Base-by-base conservation (phyloP, 2,797 vertebrate species). In the Diceros bicornis region DNA sequence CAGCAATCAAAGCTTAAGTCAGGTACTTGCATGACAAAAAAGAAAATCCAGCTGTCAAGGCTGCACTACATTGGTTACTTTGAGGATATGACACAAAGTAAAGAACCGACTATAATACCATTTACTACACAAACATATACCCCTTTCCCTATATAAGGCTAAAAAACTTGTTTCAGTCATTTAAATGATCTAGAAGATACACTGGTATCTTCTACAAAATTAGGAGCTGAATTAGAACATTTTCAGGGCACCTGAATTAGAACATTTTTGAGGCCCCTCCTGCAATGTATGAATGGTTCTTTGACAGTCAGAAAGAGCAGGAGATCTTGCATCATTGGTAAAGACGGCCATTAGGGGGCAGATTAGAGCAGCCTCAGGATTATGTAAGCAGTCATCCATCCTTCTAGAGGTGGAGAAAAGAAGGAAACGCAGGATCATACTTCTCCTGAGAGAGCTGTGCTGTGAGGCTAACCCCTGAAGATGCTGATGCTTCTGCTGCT, bases 401-500 rank as follows among this genome's bases (percentile, higher is more conserved):
- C 18, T 29, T 1, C 4, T 2, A 10, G 16, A 29, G 50, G 12
- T 32, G 29, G 32, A n/a, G 74, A 68, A 16, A 74, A 32, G 47
- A 47, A 81, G 83, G 17, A 4, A 62, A 55, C 4, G 50, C 16
- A 1, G 2, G 20, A 7, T 12, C 41, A 10, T 7, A 41, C 20
- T 9, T 69, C 9, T 23, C 34, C 17, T 41, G 23, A 29, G 50
- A 92, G 61, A n/a, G 37, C 10, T 14, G 66, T 13, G 14, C 34
- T 47, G 23, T n/a, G 47, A 95, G 75, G 25, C 37, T 20, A 6
- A 4, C 8, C 13, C 29, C 68, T 12, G 69, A 87, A 85, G 50
- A 98, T 97, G 92, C 47, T 96, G 50, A 4, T 87, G 59, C 57
- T 96, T 34, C 90, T 98, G 23, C 37, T 97, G 41, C 81, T 97